Evolutionary conservation across 2,888 invertebrate genomes (phyloP), one percentile per base, ranked within the genome.

Genomic region (Diploptera punctata): DNA sequence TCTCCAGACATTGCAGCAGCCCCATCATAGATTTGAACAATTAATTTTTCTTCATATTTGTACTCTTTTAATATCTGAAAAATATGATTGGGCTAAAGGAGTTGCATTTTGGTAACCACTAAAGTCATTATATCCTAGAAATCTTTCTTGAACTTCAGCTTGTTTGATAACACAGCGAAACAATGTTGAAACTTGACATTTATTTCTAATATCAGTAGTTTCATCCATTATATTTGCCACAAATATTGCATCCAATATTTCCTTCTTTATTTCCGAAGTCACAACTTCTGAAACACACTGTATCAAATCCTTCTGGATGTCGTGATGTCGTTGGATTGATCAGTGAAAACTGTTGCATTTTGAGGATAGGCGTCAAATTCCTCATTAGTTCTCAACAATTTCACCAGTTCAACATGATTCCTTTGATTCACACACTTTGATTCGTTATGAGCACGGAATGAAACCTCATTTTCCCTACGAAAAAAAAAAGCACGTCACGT

Each of bases 161-260:
- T 52, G 1, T 52, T 52, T 21, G 21, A 16, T 52, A 52, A 52
- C 52, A 18, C 18, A 18, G 21, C 52, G 52, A 16, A 52, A 52
- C 18, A 18, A 21, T 52, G 52, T 2, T 19, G 52, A 52, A 52
- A 52, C 52, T 52, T 52, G 52, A 52, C 52, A 52, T 52, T 52
- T 52, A 52, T 52, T 52, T 52, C 1, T 52, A 21, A 52, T 21
- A 1, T 18, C 52, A 18, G 1, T 52, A 21, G 52, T 52, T 52
- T 52, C 52, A 1, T 52, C 52, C 21, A 52, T 19, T 52, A 52
- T 52, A 52, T 16, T 52, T 52, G 52, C 52, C 18, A 52, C 52
- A 52, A 18, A 52, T 3, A 10, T 1, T 10, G 52, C 19, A 19
- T 52, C 21, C 52, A 19, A 19, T 52, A 52, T 52, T 52, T 52